These are phyloP conservation scores for Sinelater perroti DNA, from an alignment of 2,888 invertebrate genomes.

Conservation along the genomic window DNA sequence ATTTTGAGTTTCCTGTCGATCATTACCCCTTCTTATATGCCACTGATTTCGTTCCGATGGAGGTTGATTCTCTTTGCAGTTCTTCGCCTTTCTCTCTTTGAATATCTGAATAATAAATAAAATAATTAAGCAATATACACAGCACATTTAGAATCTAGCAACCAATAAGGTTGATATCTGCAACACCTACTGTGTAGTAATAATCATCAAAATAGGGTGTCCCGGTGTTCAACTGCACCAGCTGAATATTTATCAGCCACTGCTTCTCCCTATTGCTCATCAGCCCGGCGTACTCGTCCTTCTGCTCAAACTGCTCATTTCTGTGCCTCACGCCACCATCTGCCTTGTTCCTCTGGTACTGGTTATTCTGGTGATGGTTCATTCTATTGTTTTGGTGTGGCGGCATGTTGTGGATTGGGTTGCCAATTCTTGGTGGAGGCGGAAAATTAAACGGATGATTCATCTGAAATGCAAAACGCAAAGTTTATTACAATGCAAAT, in stretches of 20 bases:
- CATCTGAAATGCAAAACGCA: no score
- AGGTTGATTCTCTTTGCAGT: slow-evolving; percentile 65
- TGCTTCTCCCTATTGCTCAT: slow-evolving; percentile 96
- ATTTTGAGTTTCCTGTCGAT: slow-evolving; percentile 64
- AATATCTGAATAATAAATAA: slow-evolving; percentile 64
- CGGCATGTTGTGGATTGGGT: slow-evolving; percentile 33
- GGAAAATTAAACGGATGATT: slow-evolving; percentile 50
- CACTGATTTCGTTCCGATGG: slow-evolving; percentile 71
- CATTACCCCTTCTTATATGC: slow-evolving; percentile 58
- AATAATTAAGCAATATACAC: no score
- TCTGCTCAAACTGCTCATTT: slow-evolving; percentile 50
- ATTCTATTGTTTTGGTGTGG: slow-evolving; percentile 22
- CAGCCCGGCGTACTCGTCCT: slow-evolving; percentile 87
- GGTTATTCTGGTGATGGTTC: slow-evolving; percentile 47
- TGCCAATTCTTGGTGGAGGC: slow-evolving; percentile 53
- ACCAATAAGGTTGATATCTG: no score
- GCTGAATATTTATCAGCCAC: slow-evolving; percentile 95
- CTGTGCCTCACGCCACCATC: slow-evolving; percentile 42
- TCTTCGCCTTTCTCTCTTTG: slow-evolving; percentile 69
- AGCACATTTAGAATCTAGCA: no score
- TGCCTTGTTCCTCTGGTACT: slow-evolving; percentile 42
- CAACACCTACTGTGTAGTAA: slow-evolving; percentile 81
- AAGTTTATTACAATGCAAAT: no score
- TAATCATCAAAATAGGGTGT: slow-evolving; percentile 97
- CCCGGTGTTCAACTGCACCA: slow-evolving; percentile 91